phyloP scores from a whole-genome alignment of 2,113 vertebrate genomes.

The Gila orcuttii region DNA sequence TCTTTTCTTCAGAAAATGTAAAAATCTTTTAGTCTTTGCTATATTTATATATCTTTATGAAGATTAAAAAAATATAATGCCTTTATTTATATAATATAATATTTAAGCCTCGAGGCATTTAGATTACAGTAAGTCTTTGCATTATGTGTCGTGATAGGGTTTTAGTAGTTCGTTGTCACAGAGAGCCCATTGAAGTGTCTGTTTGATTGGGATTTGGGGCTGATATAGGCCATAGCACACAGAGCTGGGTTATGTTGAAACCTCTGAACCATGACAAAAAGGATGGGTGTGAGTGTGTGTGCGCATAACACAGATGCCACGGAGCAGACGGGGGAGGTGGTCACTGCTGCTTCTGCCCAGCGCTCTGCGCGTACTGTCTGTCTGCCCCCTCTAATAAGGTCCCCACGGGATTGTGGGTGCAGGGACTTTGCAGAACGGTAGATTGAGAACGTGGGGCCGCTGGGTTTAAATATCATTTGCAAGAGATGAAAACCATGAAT shows the following conservation, averaged over 20 bases:
- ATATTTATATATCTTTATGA: not conserved
- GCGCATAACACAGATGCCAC: slow-evolving; percentile 70
- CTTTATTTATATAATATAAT: slow-evolving; percentile 1
- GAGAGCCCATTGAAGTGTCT: slow-evolving; percentile 58
- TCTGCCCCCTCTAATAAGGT: slow-evolving; percentile 60
- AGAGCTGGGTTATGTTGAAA: slow-evolving; percentile 52
- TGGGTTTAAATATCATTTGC: slow-evolving; percentile 66
- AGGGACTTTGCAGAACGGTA: slow-evolving; percentile 50
- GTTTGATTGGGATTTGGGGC: slow-evolving; percentile 58
- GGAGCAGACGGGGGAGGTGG: slow-evolving; percentile 63
- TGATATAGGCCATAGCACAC: slow-evolving; percentile 39
- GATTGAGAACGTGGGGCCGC: slow-evolving; percentile 52
- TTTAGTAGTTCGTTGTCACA: slow-evolving; percentile 43
- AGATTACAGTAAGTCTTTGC: slow-evolving; percentile 58
- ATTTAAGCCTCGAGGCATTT: slow-evolving; percentile 2
- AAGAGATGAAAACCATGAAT: slow-evolving; percentile 62
- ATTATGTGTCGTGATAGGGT: slow-evolving; percentile 59
- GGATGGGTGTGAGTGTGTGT: slow-evolving; percentile 47
- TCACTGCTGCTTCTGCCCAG: slow-evolving; percentile 47
- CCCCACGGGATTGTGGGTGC: slow-evolving; percentile 55
- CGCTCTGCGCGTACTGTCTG: slow-evolving; percentile 57
- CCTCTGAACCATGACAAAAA: slow-evolving; percentile 62
- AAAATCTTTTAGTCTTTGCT: not conserved
- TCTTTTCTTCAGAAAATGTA: too few relatives aligned
- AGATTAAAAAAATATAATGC: not conserved